Evolutionary conservation across 1,140 invertebrate species (phyloP).

Genomic region (Brachionus plicatilis): DNA sequence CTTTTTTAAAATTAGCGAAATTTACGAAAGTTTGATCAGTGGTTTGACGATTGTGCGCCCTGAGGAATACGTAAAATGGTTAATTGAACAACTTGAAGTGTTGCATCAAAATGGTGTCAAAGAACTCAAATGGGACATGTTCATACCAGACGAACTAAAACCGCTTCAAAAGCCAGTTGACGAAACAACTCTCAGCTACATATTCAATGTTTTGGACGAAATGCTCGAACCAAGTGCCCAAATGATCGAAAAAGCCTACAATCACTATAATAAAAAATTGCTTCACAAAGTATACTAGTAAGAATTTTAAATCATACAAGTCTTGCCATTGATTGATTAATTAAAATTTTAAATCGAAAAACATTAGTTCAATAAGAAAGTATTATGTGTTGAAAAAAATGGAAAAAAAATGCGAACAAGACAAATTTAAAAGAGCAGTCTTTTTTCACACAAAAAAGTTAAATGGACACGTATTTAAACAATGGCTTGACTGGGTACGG

Average conservation of each 20-base stretch:
- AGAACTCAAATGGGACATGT: slow-evolving; percentile 46
- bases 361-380: slow-evolving; percentile 47
- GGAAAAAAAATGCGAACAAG: slow-evolving; percentile 43
- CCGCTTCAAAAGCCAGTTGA: slow-evolving; percentile 42
- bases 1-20: slow-evolving; percentile 34
- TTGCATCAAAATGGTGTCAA: neutral
- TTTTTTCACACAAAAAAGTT: slow-evolving; percentile 45
- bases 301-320: neutral
- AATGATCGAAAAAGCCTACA: slow-evolving; percentile 49
- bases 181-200: slow-evolving; percentile 33
- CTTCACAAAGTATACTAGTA: slow-evolving; percentile 49
- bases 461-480: slow-evolving; percentile 44
- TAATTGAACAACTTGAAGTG: slow-evolving; percentile 30
- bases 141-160: slow-evolving; percentile 50
- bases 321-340: neutral
- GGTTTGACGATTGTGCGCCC: slow-evolving; percentile 23
- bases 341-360: neutral
- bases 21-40: slow-evolving; percentile 37
- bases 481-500: slow-evolving; percentile 49
- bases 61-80: slow-evolving; percentile 8
- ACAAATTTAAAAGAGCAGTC: slow-evolving; percentile 45
- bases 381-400: slow-evolving; percentile 46
- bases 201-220: slow-evolving; percentile 32
- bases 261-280: slow-evolving; percentile 50
- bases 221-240: slow-evolving; percentile 46